These are phyloP conservation scores for Pristionchus maxplancki DNA, from an alignment of 2,888 invertebrate genomes.

Conservation along the genomic window DNA sequence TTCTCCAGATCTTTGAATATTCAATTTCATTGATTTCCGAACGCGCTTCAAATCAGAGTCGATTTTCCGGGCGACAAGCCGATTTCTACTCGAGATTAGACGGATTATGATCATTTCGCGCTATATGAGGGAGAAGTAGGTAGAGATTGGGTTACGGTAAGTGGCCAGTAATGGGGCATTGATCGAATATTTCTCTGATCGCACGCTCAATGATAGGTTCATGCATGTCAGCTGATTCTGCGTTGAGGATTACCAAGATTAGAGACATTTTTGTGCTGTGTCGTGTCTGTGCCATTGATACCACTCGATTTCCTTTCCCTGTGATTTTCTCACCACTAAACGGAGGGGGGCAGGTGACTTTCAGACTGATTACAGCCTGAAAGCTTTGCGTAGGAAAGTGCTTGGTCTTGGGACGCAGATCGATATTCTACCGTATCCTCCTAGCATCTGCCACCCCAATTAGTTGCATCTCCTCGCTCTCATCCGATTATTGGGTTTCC, in stretches of 20 bases:
- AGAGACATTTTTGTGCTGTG: not conserved
- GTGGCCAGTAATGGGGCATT: not conserved
- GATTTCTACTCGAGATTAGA: not conserved
- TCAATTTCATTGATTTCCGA: too few relatives aligned
- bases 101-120: not conserved
- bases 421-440: not conserved
- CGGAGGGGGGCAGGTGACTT: not conserved
- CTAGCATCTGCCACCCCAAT: not conserved
- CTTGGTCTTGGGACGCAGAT: not conserved
- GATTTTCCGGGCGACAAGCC: too few relatives aligned
- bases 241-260: not conserved
- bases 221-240: not conserved
- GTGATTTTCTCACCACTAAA: not conserved
- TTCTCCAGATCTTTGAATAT: too few relatives aligned
- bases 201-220: too few relatives aligned
- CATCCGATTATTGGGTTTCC: constrained; percentile 29
- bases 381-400: too few relatives aligned
- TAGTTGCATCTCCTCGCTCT: not conserved
- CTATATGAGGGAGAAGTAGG: not conserved
- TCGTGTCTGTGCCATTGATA: not conserved
- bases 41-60: too few relatives aligned
- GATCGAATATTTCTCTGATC: too few relatives aligned
- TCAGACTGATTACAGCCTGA: not conserved
- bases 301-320: not conserved
- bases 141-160: not conserved